Evolutionary conservation across 2,797 vertebrate genomes (phyloP).

Genomic region (Thalassophryne amazonica): DNA sequence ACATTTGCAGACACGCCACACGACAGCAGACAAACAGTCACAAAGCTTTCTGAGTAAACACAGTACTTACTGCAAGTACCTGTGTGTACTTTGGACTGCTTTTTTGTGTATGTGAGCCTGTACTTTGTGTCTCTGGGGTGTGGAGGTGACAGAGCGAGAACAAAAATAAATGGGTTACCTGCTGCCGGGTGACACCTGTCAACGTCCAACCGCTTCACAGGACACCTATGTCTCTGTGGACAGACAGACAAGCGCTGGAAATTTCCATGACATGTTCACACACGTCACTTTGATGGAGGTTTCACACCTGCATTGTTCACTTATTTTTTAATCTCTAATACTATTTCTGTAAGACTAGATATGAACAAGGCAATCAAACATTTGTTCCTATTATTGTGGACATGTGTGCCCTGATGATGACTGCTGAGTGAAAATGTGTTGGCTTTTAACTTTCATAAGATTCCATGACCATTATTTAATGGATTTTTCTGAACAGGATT

Average conservation of each 20-base stretch:
- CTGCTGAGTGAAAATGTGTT: no score
- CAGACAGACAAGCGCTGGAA: constrained; percentile 18
- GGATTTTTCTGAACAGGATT: no score
- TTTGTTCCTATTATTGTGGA: no score
- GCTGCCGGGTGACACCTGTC: constrained; percentile 44
- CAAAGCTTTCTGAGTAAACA: neutral
- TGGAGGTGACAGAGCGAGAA: constrained; percentile 8
- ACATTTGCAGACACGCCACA: neutral
- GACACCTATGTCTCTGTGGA: neutral
- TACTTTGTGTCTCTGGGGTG: neutral
- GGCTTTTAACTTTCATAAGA: no score
- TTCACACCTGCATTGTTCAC: no score
- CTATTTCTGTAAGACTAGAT: no score
- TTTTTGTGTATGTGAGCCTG: neutral
- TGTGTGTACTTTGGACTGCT: neutral
- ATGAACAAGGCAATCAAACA: no score
- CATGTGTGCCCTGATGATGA: no score
- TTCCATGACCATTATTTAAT: no score
- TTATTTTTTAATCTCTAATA: no score
- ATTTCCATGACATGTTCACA: constrained; percentile 28
- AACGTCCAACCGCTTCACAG: constrained; percentile 3
- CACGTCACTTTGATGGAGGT: no score
- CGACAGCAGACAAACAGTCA: neutral
- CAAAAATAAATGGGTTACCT: constrained; percentile 22
- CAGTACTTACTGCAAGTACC: neutral